Percentiles rank a stretch among this genome's conserved stretches.
Conservation (phyloP, 2,888 invertebrate genomes). For the Drosophila algonquin region DNA sequence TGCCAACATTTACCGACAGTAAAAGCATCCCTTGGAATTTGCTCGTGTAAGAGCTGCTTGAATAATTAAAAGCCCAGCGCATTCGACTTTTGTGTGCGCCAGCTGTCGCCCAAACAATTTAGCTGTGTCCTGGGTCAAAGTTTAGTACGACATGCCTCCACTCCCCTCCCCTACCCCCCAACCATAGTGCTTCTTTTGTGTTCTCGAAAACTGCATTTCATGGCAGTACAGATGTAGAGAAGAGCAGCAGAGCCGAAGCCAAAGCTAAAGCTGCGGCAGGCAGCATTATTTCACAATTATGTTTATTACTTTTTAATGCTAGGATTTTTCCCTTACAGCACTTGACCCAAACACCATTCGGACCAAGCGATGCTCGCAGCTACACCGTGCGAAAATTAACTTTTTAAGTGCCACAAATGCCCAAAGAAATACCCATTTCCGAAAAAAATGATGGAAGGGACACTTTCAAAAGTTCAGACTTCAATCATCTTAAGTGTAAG, state of each 20-base stretch:
- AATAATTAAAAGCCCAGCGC: constrained; percentile 68
- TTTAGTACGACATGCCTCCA: constrained; percentile 62
- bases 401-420: no score
- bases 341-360: constrained; percentile 19
- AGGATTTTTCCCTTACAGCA: constrained; percentile 40
- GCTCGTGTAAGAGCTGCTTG: constrained; percentile 46
- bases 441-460: no score
- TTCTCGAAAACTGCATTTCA: constrained; percentile 41
- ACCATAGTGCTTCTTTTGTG: constrained; percentile 21
- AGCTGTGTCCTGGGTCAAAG: constrained; percentile 70
- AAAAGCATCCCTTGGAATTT: no score
- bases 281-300: constrained; percentile 69
- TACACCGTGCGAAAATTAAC: background rate
- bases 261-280: background rate
- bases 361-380: constrained; percentile 4
- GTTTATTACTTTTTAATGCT: constrained; percentile 75
- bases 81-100: constrained; percentile 61
- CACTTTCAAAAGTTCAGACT: no score
- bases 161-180: constrained; percentile 5
- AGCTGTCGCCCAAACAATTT: constrained; percentile 73
- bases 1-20: no score
- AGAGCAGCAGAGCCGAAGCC: background rate
- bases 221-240: constrained; percentile 7
- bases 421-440: no score
- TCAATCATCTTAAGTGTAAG: no score